Percentiles rank a stretch among this genome's conserved stretches.
Conservation (phyloP, 2,888 invertebrate species). For the Prenolepis imparis region DNA sequence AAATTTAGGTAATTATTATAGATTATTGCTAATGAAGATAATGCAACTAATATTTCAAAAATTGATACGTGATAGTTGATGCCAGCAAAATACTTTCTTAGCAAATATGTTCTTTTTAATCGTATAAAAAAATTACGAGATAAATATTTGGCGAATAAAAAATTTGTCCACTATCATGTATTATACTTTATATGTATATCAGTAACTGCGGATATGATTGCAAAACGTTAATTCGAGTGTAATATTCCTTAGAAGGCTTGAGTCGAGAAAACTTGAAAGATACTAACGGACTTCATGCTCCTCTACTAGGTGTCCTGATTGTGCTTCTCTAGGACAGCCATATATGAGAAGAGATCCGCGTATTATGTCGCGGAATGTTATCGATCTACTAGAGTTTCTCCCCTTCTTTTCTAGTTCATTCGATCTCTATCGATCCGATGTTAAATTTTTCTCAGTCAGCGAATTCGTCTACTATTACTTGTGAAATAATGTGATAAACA, state of each 20-base stretch:
- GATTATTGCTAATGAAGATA: constrained; percentile 21
- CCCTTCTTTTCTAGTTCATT: constrained; percentile 51
- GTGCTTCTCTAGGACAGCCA: constrained; percentile 72
- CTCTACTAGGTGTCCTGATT: constrained; percentile 53
- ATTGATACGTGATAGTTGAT: background rate
- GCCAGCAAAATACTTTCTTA: background rate
- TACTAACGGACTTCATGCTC: constrained; percentile 76
- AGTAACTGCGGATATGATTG: constrained; percentile 55
- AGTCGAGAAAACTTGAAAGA: constrained; percentile 67
- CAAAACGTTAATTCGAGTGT: constrained; percentile 67
- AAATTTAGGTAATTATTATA: constrained; percentile 32
- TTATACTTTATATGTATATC: constrained; percentile 61
- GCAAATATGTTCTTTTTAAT: background rate
- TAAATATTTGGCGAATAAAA: constrained; percentile 22
- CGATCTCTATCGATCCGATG: constrained; percentile 27
- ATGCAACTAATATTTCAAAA: constrained; percentile 18
- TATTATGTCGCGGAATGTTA: constrained; percentile 76
- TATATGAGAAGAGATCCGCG: constrained; percentile 73
- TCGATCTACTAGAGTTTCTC: constrained; percentile 56
- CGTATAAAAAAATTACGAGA: background rate
- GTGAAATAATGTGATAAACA: constrained; percentile 16
- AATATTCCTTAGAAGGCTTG: constrained; percentile 70
- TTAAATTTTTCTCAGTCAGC: background rate
- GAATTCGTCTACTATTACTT: background rate
- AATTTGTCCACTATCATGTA: constrained; percentile 41